Evolutionary conservation across 1,140 invertebrate species (phyloP), one percentile per base, ranked within the genome.

Genomic region (Bactericera cockerelli): DNA sequence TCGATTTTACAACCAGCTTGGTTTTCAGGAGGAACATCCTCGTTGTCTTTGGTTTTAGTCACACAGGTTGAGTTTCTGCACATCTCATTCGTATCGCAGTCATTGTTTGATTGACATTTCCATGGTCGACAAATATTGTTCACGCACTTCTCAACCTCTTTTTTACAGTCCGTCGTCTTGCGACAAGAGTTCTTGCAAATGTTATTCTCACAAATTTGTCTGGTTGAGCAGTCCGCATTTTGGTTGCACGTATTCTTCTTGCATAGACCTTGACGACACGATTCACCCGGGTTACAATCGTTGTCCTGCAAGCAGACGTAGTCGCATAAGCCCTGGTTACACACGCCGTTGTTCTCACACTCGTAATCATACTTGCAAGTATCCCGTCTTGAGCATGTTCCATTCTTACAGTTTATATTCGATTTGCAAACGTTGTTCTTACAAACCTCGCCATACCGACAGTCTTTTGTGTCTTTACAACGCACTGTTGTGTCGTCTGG

Each of bases 1-100:
- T 86, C 79, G 8, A 72, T 74, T 55, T 33, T 57, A 62, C 65
- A 65, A 10, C 55, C 28, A n/a, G 4, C n/a, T 49, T 49, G 4
- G n/a, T n/a, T n/a, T n/a, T n/a, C n/a, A 6, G n/a, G n/a, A 6
- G 3, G 6, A 6, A 22, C 22, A 49, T 6, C 8, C 4, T 10
- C 19, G 3, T 31, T 13, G 4, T 31, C 28, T 31, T 31, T 31
- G 28, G 28, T 31, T 31, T 49, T 4, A 49, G 8, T 49, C 19
- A 8, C 8, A 49, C 42, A 49, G 8, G 42, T 49, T 19, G 42
- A 4, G 22, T 49, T 49, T n/a, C n/a, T 49, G 19, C 42, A 49
- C 22, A 22, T 8, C 19, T 49, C 42, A 49, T 49, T 49, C 3
- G 42, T n/a, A 49, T 49, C 42, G 19, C 42, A 49, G 42, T 49